These are phyloP conservation scores for Pipistrellus pygmaeus DNA, from an alignment of 2,797 vertebrate species.

Conservation along the genomic window DNA sequence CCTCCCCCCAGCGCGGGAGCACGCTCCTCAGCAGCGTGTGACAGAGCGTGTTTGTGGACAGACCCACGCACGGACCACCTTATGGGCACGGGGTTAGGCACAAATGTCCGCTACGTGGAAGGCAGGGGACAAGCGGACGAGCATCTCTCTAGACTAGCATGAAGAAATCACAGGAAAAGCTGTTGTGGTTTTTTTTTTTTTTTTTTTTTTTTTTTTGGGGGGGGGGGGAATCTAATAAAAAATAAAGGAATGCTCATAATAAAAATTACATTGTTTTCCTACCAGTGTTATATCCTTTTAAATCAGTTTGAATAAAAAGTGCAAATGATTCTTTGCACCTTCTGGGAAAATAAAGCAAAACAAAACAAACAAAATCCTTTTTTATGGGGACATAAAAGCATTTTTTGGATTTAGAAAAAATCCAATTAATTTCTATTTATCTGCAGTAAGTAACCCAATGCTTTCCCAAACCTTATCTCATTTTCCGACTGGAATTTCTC, in stretches of 20 bases:
- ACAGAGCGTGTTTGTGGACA: not conserved
- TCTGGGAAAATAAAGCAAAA: slow-evolving; percentile 32
- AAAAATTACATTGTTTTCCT: not conserved
- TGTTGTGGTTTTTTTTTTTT: not conserved
- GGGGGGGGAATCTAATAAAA: not conserved
- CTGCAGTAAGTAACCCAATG: not conserved
- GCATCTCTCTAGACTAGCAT: not conserved
- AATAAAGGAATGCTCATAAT: not conserved
- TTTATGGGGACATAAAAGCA: not conserved
- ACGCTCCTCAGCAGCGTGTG: not conserved
- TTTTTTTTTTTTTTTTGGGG: too few species aligned
- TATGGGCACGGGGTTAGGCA: not conserved
- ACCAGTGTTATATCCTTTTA: not conserved
- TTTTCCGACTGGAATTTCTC: not conserved
- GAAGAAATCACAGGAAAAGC: not conserved
- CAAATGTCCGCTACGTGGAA: not conserved
- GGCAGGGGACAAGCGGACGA: not conserved
- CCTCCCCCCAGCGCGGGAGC: not conserved
- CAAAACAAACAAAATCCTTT: not conserved
- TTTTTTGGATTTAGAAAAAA: not conserved
- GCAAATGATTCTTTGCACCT: not conserved
- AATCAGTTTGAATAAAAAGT: slow-evolving; percentile 15
- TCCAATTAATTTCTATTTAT: not conserved
- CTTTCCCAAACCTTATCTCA: not conserved
- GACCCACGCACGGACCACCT: not conserved